These are phyloP conservation scores for Drosophila lowei DNA, from an alignment of 1,140 invertebrate species.

Conservation along the genomic window DNA sequence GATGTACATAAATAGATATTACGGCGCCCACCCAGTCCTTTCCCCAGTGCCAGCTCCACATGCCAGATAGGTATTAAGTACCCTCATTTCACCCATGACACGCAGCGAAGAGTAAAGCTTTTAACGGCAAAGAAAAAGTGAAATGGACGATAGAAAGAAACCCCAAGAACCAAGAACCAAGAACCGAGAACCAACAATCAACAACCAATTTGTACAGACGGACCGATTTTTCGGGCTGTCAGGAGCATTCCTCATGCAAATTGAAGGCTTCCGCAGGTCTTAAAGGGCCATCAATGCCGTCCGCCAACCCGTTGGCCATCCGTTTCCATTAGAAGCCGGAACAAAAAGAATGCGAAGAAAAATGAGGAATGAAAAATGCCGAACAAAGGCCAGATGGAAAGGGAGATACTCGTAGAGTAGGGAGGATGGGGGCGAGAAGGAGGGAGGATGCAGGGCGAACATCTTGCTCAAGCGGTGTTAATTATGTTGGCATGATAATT, in stretches of 20 bases:
- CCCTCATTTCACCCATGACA: constrained; percentile 78
- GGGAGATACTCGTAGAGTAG: constrained; percentile 1
- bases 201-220: constrained; percentile 68
- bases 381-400: constrained; percentile 1
- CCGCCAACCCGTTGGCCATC: constrained; percentile 68
- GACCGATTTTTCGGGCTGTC: constrained; percentile 53
- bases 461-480: constrained; percentile 59
- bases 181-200: constrained; percentile 62
- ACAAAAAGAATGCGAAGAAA: constrained; percentile 23
- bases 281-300: constrained; percentile 62
- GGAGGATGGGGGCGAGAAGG: background rate
- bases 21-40: background rate
- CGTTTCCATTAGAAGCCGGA: constrained; percentile 47
- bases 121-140: constrained; percentile 51
- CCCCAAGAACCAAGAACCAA: constrained; percentile 64
- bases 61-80: constrained; percentile 74
- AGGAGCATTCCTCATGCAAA: constrained; percentile 61
- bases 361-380: constrained; percentile 48
- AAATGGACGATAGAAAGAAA: constrained; percentile 36
- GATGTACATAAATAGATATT: background rate
- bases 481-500: constrained; percentile 78
- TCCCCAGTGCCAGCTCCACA: constrained; percentile 15
- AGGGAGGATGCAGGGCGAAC: background rate
- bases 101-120: constrained; percentile 71
- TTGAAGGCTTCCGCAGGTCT: constrained; percentile 56